Evolutionary conservation across 2,888 invertebrate genomes (phyloP), one percentile per base, ranked within the genome.

Genomic region (Tetropium fuscum): DNA sequence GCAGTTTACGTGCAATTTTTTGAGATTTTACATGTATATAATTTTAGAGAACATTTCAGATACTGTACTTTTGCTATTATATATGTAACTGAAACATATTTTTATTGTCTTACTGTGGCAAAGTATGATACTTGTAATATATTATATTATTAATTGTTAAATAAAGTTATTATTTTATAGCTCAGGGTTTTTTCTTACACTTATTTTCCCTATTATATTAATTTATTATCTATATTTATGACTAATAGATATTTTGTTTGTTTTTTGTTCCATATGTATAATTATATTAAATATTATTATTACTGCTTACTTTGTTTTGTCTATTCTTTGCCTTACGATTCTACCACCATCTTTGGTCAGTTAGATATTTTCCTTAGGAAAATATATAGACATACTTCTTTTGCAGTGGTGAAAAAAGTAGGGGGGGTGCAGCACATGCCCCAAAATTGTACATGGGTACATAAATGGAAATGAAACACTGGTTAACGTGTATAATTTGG

Each of bases 21-120:
- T 40, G 51, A 51, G 40, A 30, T 48, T 34, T 20, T 18, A 34
- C 38, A 25, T 51, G 34, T 40, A 51, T 40, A 58, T 19, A 45
- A 32, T 40, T n/a, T n/a, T 20, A 38, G 30, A 25, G 45, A 38
- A 47, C 54, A 59, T 59, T 59, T 58, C 47, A 40, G 41, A 58
- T 43, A 22, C 41, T 53, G 55, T 60, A 44, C 27, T 45, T 53
- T n/a, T 60, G 43, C 56, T 55, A 44, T 47, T 48, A 49, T 40
- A 53, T 53, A 40, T 56, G 40, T 56, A 53, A 53, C 36, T 56
- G 38, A 32, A 48, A 51, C 13, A 27, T 15, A 44, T 53, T 47
- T 60, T 48, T 47, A 60, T 51, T 22, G 30, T 58, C 56, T 63
- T 59, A 49, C 56, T 63, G 53, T 63, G 59, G 56, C 53, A 55